Evolutionary conservation across 2,888 invertebrate species (phyloP).

Genomic region (Brachynemurus nebulosus): DNA sequence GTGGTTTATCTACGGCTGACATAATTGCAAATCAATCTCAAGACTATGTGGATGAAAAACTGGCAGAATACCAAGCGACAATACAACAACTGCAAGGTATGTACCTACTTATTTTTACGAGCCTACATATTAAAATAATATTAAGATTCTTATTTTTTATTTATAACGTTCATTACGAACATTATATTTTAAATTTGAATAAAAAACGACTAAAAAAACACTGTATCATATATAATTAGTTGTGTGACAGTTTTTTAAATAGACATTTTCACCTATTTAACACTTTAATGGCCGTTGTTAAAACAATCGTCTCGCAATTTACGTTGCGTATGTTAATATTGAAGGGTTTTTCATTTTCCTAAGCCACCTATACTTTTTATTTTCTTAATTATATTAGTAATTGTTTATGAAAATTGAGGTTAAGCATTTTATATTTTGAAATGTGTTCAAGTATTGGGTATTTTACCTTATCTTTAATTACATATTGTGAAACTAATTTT

Average conservation of each 20-base stretch:
- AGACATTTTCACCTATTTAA: neutral
- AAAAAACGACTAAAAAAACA: neutral
- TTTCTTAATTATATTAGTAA: too few species aligned
- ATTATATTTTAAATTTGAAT: neutral
- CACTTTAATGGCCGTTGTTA: too few species aligned
- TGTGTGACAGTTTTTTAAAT: neutral
- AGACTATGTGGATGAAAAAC: slow-evolving; percentile 86
- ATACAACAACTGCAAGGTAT: slow-evolving; percentile 81
- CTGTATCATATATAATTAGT: neutral
- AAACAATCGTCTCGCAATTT: too few species aligned
- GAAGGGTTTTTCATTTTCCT: too few species aligned
- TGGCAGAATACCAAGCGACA: slow-evolving; percentile 86
- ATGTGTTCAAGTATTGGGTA: too few species aligned
- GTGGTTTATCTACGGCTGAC: slow-evolving; percentile 73
- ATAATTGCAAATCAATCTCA: slow-evolving; percentile 88
- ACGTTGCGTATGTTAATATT: too few species aligned
- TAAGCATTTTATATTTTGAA: too few species aligned
- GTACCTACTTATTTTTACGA: too few species aligned
- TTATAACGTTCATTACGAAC: neutral
- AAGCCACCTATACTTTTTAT: too few species aligned
- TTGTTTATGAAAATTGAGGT: too few species aligned
- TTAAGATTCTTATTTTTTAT: neutral
- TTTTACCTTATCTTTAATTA: too few species aligned
- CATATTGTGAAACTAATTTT: too few species aligned
- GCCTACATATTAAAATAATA: neutral